phyloP scores from a whole-genome alignment of 2,888 invertebrate genomes.

The Platycheirus rosarum region DNA sequence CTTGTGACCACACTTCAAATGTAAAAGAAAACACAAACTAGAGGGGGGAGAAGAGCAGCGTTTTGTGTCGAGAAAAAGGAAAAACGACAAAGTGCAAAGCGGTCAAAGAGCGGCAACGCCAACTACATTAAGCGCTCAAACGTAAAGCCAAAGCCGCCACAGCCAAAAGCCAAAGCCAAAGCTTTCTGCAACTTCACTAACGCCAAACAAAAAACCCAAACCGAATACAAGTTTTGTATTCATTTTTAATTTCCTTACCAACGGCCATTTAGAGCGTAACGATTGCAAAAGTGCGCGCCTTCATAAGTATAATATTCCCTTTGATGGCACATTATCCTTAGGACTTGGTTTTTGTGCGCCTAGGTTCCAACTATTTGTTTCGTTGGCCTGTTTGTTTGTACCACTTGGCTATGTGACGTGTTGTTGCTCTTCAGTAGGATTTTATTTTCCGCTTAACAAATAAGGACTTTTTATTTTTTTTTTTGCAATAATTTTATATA shows the following conservation, averaged over 20 bases:
- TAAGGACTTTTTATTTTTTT: conserved; percentile 56
- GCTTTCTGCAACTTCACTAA: conserved; percentile 57
- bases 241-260: conserved; percentile 70
- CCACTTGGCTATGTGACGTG: conserved; percentile 9
- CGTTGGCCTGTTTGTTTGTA: conserved; percentile 14
- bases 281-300: conserved; percentile 68
- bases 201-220: conserved; percentile 41
- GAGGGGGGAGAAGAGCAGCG: not conserved
- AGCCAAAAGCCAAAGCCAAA: conserved; percentile 31
- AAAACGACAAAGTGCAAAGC: conserved; percentile 2
- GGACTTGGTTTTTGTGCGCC: conserved; percentile 39
- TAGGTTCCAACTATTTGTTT: conserved; percentile 24
- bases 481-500: conserved; percentile 15
- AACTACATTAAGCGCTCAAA: conserved; percentile 37
- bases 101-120: conserved; percentile 3
- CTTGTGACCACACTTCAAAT: conserved; percentile 51
- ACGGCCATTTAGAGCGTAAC: conserved; percentile 69
- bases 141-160: not conserved
- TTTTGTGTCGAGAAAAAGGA: not conserved
- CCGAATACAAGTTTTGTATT: conserved; percentile 67
- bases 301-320: conserved; percentile 70
- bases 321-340: conserved; percentile 70
- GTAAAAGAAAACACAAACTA: conserved; percentile 25
- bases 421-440: conserved; percentile 22
- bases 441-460: conserved; percentile 49